Evolutionary conservation across 2,888 invertebrate genomes (phyloP).

Genomic region (Drepanosiphum platanoidis): DNA sequence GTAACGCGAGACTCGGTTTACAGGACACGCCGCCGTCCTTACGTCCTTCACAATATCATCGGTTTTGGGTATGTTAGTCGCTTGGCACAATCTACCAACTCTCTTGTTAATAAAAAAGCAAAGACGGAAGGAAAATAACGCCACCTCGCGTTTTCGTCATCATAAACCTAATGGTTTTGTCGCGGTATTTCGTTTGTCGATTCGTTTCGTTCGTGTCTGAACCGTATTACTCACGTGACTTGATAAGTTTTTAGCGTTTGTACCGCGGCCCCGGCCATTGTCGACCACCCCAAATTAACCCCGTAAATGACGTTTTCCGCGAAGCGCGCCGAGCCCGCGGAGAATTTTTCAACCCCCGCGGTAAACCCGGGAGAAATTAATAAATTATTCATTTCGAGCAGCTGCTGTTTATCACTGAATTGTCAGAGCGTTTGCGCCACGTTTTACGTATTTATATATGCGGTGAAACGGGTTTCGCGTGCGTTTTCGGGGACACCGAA

Average conservation of each 20-base stretch:
- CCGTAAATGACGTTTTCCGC: constrained; percentile 28
- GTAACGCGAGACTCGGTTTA: no score
- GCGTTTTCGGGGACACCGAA: background rate
- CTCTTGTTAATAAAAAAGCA: no score
- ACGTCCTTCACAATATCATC: no score
- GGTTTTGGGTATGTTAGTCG: no score
- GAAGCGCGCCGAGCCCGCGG: background rate
- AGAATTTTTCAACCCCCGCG: background rate
- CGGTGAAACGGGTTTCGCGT: background rate
- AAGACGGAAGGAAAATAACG: no score
- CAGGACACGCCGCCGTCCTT: no score
- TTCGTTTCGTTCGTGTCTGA: constrained; percentile 53
- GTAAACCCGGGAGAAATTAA: constrained; percentile 24
- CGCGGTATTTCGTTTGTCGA: no score
- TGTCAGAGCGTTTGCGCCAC: constrained; percentile 10
- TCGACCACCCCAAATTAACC: no score
- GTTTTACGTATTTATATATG: background rate
- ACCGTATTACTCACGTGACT: constrained; percentile 34
- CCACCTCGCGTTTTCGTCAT: no score
- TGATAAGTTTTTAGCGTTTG: constrained; percentile 47
- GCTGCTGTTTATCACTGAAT: constrained; percentile 47
- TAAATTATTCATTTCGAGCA: constrained; percentile 51
- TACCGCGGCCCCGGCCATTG: no score
- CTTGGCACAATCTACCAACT: no score
- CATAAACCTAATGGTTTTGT: no score